Percentiles rank a stretch among this genome's conserved stretches.
Conservation (phyloP, 2,797 vertebrate genomes). For the Sardinella longiceps region DNA sequence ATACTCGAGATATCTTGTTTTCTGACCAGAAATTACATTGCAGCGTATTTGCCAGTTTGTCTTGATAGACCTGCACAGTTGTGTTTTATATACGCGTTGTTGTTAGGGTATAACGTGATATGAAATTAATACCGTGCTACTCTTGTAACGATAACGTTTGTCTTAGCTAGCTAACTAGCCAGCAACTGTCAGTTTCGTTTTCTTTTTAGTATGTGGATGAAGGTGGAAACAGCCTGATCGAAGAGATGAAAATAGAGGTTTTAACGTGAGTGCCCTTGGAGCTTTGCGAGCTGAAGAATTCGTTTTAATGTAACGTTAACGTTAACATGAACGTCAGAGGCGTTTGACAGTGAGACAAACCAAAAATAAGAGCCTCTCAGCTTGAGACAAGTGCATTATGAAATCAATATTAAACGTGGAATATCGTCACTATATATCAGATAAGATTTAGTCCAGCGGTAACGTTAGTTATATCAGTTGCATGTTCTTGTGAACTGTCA, state of each 20-base stretch:
- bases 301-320: no score
- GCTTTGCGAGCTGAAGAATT: no score
- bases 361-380: background rate
- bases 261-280: background rate
- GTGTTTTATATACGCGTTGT: background rate
- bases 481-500: background rate
- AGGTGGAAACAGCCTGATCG: background rate
- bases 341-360: no score
- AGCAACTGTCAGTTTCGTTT: background rate
- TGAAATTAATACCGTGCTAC: background rate
- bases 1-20: background rate
- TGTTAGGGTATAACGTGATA: background rate
- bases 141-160: background rate
- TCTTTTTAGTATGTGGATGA: background rate
- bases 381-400: background rate
- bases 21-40: background rate
- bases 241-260: background rate
- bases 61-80: background rate
- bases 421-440: slow-evolving; percentile 24
- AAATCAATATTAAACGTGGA: slow-evolving; percentile 18
- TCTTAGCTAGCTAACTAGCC: background rate
- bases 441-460: background rate
- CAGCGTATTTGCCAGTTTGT: background rate
- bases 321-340: no score
- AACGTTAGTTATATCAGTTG: background rate